These are phyloP conservation scores for Anomalospiza imberbis DNA, from an alignment of 2,797 vertebrate genomes.

Conservation along the genomic window DNA sequence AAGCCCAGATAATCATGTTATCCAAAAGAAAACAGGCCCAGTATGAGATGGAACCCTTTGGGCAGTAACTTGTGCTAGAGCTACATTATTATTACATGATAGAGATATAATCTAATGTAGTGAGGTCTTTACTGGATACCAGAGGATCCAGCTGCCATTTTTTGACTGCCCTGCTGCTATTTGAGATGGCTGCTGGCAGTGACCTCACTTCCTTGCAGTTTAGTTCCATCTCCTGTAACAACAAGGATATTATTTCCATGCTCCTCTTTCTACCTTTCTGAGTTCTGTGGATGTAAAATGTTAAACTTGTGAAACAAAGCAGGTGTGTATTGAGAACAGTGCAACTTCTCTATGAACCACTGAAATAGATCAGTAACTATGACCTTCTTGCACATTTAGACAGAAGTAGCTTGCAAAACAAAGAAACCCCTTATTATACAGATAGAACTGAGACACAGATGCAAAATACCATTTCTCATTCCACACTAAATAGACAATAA, in stretches of 20 bases:
- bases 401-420: background rate
- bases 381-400: background rate
- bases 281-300: background rate
- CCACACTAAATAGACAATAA: background rate
- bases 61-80: background rate
- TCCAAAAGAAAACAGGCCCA: background rate
- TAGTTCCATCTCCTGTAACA: background rate
- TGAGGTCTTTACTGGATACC: background rate
- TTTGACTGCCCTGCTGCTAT: background rate
- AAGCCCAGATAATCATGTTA: background rate
- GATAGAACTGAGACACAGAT: background rate
- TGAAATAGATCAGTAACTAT: background rate
- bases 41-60: background rate
- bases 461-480: background rate
- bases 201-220: background rate
- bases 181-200: background rate
- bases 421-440: background rate
- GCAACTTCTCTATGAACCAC: background rate
- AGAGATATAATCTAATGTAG: background rate
- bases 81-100: background rate
- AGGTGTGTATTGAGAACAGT: background rate
- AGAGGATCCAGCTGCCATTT: background rate
- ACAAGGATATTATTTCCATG: background rate
- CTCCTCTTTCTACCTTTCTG: background rate
- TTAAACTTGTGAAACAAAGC: background rate